Evolutionary conservation across 2,888 invertebrate genomes (phyloP), one percentile per base, ranked within the genome.

Genomic region (Clivina fossor): DNA sequence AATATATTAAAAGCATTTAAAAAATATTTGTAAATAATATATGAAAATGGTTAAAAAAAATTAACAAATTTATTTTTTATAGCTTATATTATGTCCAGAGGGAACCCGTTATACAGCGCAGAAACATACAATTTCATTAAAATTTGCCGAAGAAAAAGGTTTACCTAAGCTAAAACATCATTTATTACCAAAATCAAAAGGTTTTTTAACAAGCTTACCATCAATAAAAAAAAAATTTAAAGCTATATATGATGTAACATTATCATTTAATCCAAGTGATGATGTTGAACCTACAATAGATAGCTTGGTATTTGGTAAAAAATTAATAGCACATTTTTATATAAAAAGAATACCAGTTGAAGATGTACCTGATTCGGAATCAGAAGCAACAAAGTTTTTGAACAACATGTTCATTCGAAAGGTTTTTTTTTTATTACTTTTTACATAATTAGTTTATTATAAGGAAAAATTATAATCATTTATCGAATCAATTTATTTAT

Each of bases 111-210:
- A 93, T 67, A 95, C 95, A 0, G 76, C 81, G 38, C 83, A 82
- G 63, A 96, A 96, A 70, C 91, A 93, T 67, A 84, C 86, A 73
- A 88, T 88, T 1, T 93, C 94, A 55, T 77, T 91, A 65, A 87
- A 90, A 68, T 93, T 95, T 70, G 93, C 95, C 1, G 80, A 80
- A 65, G 86, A 92, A 64, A 89, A 90, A 67, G 91, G 91, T 62
- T 80, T 95, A 64, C 86, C 91, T 0, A 77, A 84, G 61, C 77
- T 96, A 20, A 92, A 93, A 68, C 86, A 95, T 70, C 94, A 95
- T 70, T 78, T 97, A 43, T 85, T 92, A 18, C 96, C 96, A n/a
- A 81, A 96, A 58, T 92, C 95, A n/a, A 89, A 88, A 74, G 96
- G 96, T 1, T 97, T 97, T 69, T 86, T 86, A 1, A 86, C 90